A percentile compares a stretch with the other conserved stretches of the same genome.
These are phyloP conservation scores for Lepidurus arcticus DNA, from an alignment of 1,140 invertebrate species.

Conservation along the genomic window DNA sequence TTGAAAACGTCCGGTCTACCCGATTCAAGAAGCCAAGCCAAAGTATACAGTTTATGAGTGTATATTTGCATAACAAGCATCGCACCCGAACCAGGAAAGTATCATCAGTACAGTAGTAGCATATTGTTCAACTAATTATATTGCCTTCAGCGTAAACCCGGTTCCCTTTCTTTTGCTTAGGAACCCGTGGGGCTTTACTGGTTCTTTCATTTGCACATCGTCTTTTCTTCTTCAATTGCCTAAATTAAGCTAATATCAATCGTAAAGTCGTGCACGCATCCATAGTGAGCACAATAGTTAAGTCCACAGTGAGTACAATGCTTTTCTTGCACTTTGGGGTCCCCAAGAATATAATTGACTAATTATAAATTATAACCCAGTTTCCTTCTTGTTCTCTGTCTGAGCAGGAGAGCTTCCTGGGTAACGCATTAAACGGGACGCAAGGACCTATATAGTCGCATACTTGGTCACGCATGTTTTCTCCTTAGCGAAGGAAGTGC, in stretches of 20 bases:
- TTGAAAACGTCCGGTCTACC: neutral
- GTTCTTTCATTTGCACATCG: neutral
- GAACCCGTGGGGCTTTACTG: neutral
- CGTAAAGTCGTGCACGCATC: neutral
- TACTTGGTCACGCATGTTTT: slow-evolving; percentile 8
- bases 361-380: neutral
- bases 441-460: neutral
- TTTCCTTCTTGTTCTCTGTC: neutral
- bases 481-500: neutral
- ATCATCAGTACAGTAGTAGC: neutral
- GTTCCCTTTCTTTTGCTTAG: neutral
- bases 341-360: neutral
- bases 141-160: neutral
- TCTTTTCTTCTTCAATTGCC: neutral
- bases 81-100: neutral
- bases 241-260: neutral
- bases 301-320: neutral
- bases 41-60: neutral
- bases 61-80: neutral
- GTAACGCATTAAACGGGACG: neutral
- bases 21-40: neutral
- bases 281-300: neutral
- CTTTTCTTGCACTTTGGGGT: neutral
- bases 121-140: neutral
- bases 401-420: neutral